Evolutionary conservation across 2,797 vertebrate species (phyloP).

Genomic region (Lacerta bilineata): DNA sequence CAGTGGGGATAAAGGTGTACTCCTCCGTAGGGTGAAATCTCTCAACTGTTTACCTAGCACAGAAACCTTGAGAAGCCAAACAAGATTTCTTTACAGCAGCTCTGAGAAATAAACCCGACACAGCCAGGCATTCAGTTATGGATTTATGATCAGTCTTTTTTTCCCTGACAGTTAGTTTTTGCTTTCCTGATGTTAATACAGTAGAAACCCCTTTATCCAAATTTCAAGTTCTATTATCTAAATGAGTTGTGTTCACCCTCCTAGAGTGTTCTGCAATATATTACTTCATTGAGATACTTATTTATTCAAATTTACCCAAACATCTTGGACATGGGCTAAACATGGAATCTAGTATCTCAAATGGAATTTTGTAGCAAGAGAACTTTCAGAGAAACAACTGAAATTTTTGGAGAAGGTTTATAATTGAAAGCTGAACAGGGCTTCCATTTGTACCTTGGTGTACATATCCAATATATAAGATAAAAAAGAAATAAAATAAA

Average conservation of each 20-base stretch:
- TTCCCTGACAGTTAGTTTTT: slow-evolving; percentile 34
- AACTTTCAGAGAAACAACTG: background rate
- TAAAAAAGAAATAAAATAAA: too few species aligned
- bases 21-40: slow-evolving; percentile 58
- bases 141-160: slow-evolving; percentile 45
- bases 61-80: slow-evolving; percentile 48
- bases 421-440: background rate
- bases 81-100: slow-evolving; percentile 53
- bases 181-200: background rate
- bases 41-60: slow-evolving; percentile 43
- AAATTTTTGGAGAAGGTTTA: background rate
- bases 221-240: background rate
- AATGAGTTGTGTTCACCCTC: background rate
- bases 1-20: slow-evolving; percentile 61
- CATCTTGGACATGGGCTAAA: background rate
- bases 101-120: slow-evolving; percentile 23
- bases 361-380: background rate
- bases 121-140: slow-evolving; percentile 31
- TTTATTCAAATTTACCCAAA: slow-evolving; percentile 11
- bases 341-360: background rate
- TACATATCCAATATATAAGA: too few species aligned
- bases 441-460: background rate
- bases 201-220: background rate
- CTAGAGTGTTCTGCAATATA: background rate
- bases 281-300: background rate